phyloP scores from a whole-genome alignment of 2,797 vertebrate genomes.

The Lacerta viridis region DNA sequence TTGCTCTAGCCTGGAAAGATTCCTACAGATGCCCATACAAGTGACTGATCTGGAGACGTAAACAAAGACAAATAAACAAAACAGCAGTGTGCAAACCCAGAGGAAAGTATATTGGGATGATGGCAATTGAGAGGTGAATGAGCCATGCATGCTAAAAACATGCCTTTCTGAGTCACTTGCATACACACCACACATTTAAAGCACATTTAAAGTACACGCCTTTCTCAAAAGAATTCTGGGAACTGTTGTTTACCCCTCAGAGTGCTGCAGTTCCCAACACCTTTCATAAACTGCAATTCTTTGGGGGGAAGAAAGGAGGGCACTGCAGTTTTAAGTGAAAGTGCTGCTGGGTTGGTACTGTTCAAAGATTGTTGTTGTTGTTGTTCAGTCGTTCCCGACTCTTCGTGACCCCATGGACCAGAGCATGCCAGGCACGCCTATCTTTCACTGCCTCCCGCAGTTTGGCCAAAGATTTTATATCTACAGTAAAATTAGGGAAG shows the following conservation, averaged over 20 bases:
- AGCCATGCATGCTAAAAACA: conserved; percentile 80
- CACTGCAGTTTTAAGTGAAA: conserved; percentile 82
- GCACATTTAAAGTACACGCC: too few relatives aligned
- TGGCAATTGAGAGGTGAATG: conserved; percentile 76
- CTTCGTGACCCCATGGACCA: too few relatives aligned
- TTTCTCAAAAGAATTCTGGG: too few relatives aligned
- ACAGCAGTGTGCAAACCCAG: conserved; percentile 74
- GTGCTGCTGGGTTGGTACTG: conserved; percentile 74
- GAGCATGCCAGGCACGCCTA: too few relatives aligned
- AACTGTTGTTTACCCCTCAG: too few relatives aligned
- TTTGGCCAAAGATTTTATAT: conserved; percentile 80
- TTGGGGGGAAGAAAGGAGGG: conserved; percentile 55
- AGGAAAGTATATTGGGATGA: conserved; percentile 75
- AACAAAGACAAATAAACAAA: conserved; percentile 67
- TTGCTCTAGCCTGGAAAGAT: too few relatives aligned
- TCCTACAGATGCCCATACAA: conserved; percentile 50
- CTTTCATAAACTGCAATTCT: too few relatives aligned
- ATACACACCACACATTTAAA: too few relatives aligned
- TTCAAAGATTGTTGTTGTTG: conserved; percentile 81
- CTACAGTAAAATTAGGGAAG: conserved; percentile 75
- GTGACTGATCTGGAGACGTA: conserved; percentile 68
- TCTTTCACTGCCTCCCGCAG: too few relatives aligned
- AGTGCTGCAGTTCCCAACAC: too few relatives aligned
- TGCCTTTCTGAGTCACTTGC: conserved; percentile 78
- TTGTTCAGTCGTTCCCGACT: too few relatives aligned